A percentile compares a stretch with the other conserved stretches of the same genome.
Evolutionary conservation across 2,888 invertebrate species (phyloP).

Genomic region (Notodonta dromedarius): DNA sequence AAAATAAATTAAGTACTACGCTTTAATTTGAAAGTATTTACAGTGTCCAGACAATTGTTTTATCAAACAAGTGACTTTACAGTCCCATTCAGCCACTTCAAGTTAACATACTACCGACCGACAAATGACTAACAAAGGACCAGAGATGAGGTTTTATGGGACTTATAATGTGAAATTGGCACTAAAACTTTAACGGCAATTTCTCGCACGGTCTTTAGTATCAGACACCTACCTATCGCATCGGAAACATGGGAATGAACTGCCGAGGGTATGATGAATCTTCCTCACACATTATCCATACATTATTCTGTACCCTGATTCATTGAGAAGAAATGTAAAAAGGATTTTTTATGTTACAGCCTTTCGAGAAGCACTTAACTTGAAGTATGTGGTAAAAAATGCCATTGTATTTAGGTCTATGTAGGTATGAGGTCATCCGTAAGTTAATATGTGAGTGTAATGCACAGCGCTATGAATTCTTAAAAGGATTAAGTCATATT

Average conservation of each 20-base stretch:
- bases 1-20: too few species aligned
- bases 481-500: constrained; percentile 77
- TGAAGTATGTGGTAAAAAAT: constrained; percentile 24
- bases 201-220: constrained; percentile 35
- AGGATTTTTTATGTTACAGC: constrained; percentile 11
- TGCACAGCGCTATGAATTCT: constrained; percentile 56
- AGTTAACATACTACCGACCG: constrained; percentile 29
- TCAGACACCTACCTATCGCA: neutral
- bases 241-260: neutral
- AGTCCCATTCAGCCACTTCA: constrained; percentile 22
- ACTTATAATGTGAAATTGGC: constrained; percentile 52
- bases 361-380: constrained; percentile 16
- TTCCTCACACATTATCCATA: constrained; percentile 8
- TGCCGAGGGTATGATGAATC: neutral
- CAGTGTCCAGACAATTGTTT: too few species aligned
- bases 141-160: constrained; percentile 55
- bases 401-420: constrained; percentile 37
- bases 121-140: constrained; percentile 43
- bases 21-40: too few species aligned
- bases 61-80: constrained; percentile 14
- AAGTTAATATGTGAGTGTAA: constrained; percentile 57
- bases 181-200: constrained; percentile 64
- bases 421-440: constrained; percentile 57
- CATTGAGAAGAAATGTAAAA: constrained; percentile 38
- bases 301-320: constrained; percentile 39